Conservation (phyloP, 2,797 vertebrate genomes). For the Channallabes apus region DNA sequence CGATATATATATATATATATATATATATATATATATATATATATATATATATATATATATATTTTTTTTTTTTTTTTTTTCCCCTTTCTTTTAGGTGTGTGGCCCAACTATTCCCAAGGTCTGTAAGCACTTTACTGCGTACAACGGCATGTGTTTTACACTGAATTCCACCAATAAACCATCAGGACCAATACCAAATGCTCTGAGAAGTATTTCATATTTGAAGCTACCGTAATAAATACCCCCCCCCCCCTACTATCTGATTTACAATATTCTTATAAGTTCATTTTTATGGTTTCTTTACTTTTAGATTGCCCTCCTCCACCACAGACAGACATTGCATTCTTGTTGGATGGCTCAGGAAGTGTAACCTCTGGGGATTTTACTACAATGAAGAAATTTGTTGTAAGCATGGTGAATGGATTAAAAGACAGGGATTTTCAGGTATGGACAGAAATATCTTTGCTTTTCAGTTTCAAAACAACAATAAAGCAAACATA, state of each 20-base stretch:
- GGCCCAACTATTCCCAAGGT: slow-evolving; percentile 72
- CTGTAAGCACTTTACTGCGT: slow-evolving; percentile 68
- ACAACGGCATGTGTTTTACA: slow-evolving; percentile 65
- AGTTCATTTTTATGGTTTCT: not conserved
- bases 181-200: slow-evolving; percentile 19
- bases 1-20: too few relatives aligned
- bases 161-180: rapidly evolving
- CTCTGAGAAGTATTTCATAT: slow-evolving; percentile 54
- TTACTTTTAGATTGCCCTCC: too few relatives aligned
- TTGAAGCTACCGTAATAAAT: not conserved
- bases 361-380: not conserved
- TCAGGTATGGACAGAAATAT: slow-evolving; percentile 61
- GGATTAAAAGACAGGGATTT: slow-evolving; percentile 47
- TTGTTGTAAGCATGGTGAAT: slow-evolving; percentile 60
- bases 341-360: slow-evolving; percentile 74
- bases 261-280: not conserved
- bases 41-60: too few relatives aligned
- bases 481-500: not conserved
- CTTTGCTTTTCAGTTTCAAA: not conserved
- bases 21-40: too few relatives aligned
- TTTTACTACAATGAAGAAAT: slow-evolving; percentile 59
- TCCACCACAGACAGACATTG: slow-evolving; percentile 62
- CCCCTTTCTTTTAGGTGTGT: slow-evolving; percentile 64
- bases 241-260: not conserved
- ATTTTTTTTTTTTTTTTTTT: too few relatives aligned